Conservation (phyloP, 1,140 invertebrate genomes). For the Trissolcus basalis region DNA sequence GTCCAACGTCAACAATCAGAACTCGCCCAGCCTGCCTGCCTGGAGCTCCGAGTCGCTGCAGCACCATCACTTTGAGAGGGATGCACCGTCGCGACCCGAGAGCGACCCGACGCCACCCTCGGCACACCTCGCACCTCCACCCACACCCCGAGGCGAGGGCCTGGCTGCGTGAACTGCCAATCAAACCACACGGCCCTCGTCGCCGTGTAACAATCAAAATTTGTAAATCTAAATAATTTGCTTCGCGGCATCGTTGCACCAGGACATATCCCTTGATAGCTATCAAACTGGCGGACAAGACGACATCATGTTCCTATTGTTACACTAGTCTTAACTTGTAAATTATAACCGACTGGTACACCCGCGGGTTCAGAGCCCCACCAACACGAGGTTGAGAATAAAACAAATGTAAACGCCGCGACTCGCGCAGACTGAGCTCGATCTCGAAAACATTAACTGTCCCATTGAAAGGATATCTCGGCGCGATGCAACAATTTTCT, state of each 20-base stretch:
- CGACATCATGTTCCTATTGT: constrained; percentile 75
- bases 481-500: constrained; percentile 13
- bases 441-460: constrained; percentile 33
- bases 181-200: neutral
- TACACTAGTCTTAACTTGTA: constrained; percentile 75
- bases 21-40: constrained; percentile 66
- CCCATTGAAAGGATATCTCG: constrained; percentile 37
- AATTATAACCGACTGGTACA: constrained; percentile 58
- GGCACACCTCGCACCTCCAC: constrained; percentile 68
- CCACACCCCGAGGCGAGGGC: constrained; percentile 74
- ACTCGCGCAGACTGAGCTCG: constrained; percentile 72
- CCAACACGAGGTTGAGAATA: constrained; percentile 18
- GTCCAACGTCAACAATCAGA: constrained; percentile 70
- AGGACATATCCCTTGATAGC: constrained; percentile 63
- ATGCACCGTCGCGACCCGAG: constrained; percentile 63
- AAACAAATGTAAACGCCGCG: constrained; percentile 11
- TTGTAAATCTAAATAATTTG: neutral
- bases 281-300: constrained; percentile 66
- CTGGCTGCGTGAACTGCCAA: constrained; percentile 72
- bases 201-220: constrained; percentile 14
- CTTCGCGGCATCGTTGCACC: constrained; percentile 26
- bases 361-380: neutral
- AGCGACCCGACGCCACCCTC: constrained; percentile 66
- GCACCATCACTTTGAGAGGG: constrained; percentile 71
- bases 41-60: constrained; percentile 69